Percentiles rank a stretch among this genome's conserved stretches.
These are phyloP conservation scores for Baryphthengus martii DNA, from an alignment of 2,113 vertebrate genomes.

Conservation along the genomic window DNA sequence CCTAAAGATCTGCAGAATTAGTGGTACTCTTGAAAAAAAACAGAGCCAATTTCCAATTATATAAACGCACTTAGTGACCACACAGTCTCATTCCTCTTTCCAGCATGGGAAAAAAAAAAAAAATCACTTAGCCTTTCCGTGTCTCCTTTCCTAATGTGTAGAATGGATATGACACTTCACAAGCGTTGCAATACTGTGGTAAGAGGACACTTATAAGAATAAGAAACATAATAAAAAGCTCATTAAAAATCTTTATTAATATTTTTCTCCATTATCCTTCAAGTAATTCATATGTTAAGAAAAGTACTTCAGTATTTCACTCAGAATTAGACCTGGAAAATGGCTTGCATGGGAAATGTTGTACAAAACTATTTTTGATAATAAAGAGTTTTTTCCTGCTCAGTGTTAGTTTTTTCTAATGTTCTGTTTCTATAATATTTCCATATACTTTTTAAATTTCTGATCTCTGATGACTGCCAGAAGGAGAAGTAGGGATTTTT, in stretches of 20 bases:
- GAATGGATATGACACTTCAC: not conserved
- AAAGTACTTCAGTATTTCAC: not conserved
- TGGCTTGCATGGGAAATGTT: not conserved
- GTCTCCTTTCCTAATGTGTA: not conserved
- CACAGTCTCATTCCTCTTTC: not conserved
- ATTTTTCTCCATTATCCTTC: not conserved
- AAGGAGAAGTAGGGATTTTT: not conserved
- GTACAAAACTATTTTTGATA: not conserved
- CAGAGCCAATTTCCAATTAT: not conserved
- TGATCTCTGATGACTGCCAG: not conserved
- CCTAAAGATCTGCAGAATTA: not conserved
- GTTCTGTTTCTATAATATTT: not conserved
- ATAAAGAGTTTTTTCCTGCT: not conserved
- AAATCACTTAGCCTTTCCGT: not conserved
- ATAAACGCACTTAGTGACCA: not conserved
- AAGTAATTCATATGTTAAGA: not conserved
- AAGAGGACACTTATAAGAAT: not conserved
- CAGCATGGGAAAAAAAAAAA: not conserved
- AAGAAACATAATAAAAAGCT: not conserved
- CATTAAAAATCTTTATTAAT: not conserved
- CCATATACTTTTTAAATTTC: not conserved
- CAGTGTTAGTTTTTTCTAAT: not conserved
- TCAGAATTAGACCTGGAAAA: not conserved
- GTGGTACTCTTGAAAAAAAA: not conserved
- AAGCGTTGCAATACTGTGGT: not conserved